Evolutionary conservation across 1,140 invertebrate genomes (phyloP).

Genomic region (Carposina sasakii): DNA sequence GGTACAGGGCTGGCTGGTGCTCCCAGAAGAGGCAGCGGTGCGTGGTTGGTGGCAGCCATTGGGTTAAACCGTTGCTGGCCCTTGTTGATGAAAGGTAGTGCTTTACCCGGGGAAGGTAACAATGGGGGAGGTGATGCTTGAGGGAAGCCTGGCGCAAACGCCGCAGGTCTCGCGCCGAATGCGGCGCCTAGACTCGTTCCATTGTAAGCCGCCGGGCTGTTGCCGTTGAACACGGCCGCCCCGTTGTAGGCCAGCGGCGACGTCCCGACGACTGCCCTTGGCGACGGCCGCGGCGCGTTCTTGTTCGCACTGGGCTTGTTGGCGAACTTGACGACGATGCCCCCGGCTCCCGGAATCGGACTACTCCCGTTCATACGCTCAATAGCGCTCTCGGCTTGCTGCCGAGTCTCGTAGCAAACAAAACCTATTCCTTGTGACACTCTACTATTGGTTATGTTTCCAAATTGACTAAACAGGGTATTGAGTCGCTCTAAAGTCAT

Average conservation of each 20-base stretch:
- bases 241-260: conserved; percentile 49
- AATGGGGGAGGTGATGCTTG: conserved; percentile 62
- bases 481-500: conserved; percentile 67
- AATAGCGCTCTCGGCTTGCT: conserved; percentile 69
- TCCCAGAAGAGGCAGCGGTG: conserved; percentile 57
- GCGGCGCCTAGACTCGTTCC: conserved; percentile 52
- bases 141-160: conserved; percentile 53
- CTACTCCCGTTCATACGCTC: conserved; percentile 60
- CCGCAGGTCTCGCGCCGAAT: conserved; percentile 47
- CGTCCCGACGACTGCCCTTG: conserved; percentile 36
- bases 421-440: conserved; percentile 69
- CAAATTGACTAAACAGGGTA: conserved; percentile 56
- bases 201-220: conserved; percentile 45
- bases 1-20: conserved; percentile 60
- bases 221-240: conserved; percentile 50
- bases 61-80: conserved; percentile 69
- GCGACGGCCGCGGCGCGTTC: conserved; percentile 40
- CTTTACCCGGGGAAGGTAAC: conserved; percentile 66
- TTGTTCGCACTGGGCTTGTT: conserved; percentile 63
- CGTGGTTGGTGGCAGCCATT: conserved; percentile 63
- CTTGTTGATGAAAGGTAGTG: conserved; percentile 68
- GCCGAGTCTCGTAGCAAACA: conserved; percentile 63
- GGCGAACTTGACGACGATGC: conserved; percentile 69
- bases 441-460: conserved; percentile 64
- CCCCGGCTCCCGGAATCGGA: conserved; percentile 53